Evolutionary conservation across 2,888 invertebrate genomes (phyloP), one percentile per base, ranked within the genome.

Genomic region (Agrotis segetum): DNA sequence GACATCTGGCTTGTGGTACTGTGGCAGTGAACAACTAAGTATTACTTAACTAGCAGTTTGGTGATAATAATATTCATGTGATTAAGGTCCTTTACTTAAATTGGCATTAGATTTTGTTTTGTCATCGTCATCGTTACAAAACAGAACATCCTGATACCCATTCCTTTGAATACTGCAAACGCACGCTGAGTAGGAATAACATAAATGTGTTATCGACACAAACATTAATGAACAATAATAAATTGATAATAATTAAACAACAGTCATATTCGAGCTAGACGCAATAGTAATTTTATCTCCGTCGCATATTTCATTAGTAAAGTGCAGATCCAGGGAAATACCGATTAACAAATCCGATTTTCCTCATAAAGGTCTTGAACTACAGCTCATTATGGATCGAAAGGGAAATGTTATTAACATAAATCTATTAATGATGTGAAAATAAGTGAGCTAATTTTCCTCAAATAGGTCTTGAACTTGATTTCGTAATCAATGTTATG

Each of bases 311-410:
- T 46, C 14, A 47, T 29, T 47, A 21, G 47, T 14, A 7, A 11
- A 66, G 52, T 49, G 13, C 5, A 59, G 29, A 17, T 61, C 47
- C 46, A 34, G 67, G 79, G 50, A 66, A 67, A 56, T 73, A 65
- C 65, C 55, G 1, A 62, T 52, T 65, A 62, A 67, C 29, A 53
- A 24, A 50, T 56, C 13, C 11, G 34, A 47, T 78, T 67, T 79
- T 79, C 82, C 82, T 62, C 9, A 62, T 65, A 53, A 3, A 58
- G 52, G 17, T 52, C 67, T 63, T 58, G 40, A 65, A 61, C 60
- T 63, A 49, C 7, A 49, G 21, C 19, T 63, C 13, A 24, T 60
- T 40, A 19, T 24, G 66, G 19, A 50, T 62, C 13, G 19, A 53
- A 3, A 7, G 19, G 56, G 11, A 71, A 82, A 64, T 58, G 17